Base-by-base conservation (phyloP, 2,113 vertebrate genomes). In the Sitta europaea region DNA sequence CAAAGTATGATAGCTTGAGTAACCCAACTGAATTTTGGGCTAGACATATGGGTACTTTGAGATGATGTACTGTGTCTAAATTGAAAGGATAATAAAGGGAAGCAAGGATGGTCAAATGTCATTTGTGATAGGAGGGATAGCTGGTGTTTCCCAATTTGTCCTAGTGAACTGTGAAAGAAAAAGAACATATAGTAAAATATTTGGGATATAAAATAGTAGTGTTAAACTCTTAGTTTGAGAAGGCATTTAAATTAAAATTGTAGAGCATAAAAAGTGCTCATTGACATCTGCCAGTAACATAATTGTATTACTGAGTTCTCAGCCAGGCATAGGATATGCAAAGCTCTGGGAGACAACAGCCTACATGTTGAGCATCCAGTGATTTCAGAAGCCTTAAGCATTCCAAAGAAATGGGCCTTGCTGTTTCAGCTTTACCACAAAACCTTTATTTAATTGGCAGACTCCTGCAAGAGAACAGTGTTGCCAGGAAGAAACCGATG, bases 321-420 rank as follows among this genome's bases (percentile, higher is more conserved):
- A 90, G 70, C 21, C 66, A 74, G 42, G 28, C 27, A 8, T 2
- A 50, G 28, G 33, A 19, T 42, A 23, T 40, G 33, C 33, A 24
- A 36, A 54, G 31, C 25, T 77, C 47, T 88, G 48, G 48, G 62
- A 86, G 16, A 35, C 23, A 72, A 8, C 24, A 62, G 18, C 17
- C 4, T 33, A 5, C 1, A 0, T 15, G 17, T 8, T 70, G 47
- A 51, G 10, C 33, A 45, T 66, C 13, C 33, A 28, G 15, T 7
- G 33, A 58, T 62, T 78, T 40, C 21, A 14, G 47, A 77, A 92
- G 23, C 23, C 35, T 92, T 85, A 12, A 71, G 35, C 12, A 12
- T 63, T 38, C 18, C 0, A 0, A 17, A 63, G 33, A 67, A 62
- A 24, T 3, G 17, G 47, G 13, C 6, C 16, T 77, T 62, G 7